Base-by-base conservation (phyloP, 64 coral and sea anemone genomes). In the Porites australiensis region DNA sequence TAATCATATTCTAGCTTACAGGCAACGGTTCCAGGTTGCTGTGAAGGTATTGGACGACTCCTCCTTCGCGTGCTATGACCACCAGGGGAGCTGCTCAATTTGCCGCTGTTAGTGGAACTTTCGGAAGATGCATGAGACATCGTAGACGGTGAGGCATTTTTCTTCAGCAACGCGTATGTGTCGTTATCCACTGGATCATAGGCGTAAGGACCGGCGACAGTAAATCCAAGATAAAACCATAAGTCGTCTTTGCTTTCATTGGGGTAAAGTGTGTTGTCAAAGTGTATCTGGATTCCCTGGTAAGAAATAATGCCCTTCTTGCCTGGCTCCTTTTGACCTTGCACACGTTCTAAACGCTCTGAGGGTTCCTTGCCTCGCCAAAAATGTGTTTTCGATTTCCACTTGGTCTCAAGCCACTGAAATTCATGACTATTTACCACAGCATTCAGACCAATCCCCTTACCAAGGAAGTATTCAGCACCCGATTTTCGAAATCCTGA, bases 201-300 rank as follows among this genome's bases (percentile, higher is more conserved):
- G 2, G 83, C 91, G 27, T 93, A 93, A 2, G 91, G 91, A 4
- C 91, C 91, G 79, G 82, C 86, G 8, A 93, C 44, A 13, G 91
- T 69, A 49, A 93, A 93, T n/a, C 91, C 91, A 79, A 93, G 72
- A 23, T 87, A 93, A 66, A 93, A 93, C 91, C 91, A 93, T 27
- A 93, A 70, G 23, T 93, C 91, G 68, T 93, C 91, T 87, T 78
- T 86, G 53, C 91, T 93, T 71, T 93, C 83, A 2, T 88, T 77
- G 11, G 91, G 91, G 53, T 93, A 93, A 13, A 52, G 74, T 15
- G 72, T 51, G 44, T 93, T 66, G 15, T 93, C 91, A 52, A 93
- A 93, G 10, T 44, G 73, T 14, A 93, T 64, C 16, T 88, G 82
- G 44, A 93, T 93, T 19, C 83, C 91, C 60, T 70, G 74, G 53